phyloP scores from a whole-genome alignment of 2,888 invertebrate genomes.

The Oxyteleia sp. region DNA sequence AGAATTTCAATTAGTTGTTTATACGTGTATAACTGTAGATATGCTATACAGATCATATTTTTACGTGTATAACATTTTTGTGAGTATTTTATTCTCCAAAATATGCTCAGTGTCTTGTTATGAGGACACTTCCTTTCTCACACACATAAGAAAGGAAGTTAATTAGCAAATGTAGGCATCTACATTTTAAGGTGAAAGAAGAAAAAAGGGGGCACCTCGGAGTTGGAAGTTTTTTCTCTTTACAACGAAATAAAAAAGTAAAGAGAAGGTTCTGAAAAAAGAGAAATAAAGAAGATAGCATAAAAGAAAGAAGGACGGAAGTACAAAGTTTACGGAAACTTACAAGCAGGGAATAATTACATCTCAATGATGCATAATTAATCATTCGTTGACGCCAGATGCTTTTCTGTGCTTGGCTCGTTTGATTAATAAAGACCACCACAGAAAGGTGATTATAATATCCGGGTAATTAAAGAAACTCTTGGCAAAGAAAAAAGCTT shows the following conservation, averaged over 20 bases:
- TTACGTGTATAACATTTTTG: slow-evolving; percentile 1
- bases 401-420: slow-evolving; percentile 29
- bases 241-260: slow-evolving; percentile 60
- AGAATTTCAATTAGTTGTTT: no score
- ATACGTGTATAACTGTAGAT: no score
- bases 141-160: slow-evolving; percentile 38
- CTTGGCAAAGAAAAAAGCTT: neutral
- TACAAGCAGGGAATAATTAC: no score
- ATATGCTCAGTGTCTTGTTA: slow-evolving; percentile 22
- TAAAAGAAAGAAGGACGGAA: slow-evolving; percentile 34
- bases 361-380: slow-evolving; percentile 69
- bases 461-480: slow-evolving; percentile 60
- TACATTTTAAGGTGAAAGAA: slow-evolving; percentile 52
- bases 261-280: slow-evolving; percentile 42
- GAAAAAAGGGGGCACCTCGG: slow-evolving; percentile 19
- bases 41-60: no score
- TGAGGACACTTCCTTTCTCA: no score
- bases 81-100: slow-evolving; percentile 25
- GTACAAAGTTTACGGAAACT: no score
- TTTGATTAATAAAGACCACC: slow-evolving; percentile 50
- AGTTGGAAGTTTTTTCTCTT: slow-evolving; percentile 53
- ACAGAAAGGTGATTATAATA: slow-evolving; percentile 56
- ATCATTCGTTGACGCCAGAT: slow-evolving; percentile 55
- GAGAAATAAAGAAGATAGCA: slow-evolving; percentile 45
- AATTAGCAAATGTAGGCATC: slow-evolving; percentile 48